Evolutionary conservation across 2,797 vertebrate genomes (phyloP).

Genomic region (Vespertilio murinus): DNA sequence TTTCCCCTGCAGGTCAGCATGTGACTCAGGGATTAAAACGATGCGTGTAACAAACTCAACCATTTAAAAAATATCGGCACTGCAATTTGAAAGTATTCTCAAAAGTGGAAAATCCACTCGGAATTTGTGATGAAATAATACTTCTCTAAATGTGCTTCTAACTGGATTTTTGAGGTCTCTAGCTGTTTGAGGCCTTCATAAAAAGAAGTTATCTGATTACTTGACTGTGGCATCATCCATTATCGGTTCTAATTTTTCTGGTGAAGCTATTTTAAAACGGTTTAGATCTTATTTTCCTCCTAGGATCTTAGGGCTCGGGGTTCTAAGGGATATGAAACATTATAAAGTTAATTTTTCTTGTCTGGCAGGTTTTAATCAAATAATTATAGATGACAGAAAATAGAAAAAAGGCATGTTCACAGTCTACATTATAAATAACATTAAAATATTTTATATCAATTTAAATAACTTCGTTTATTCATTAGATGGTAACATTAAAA

Average conservation of each 20-base stretch:
- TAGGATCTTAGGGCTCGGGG: slow-evolving; percentile 4
- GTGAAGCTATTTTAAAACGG: slow-evolving; percentile 43
- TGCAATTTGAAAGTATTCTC: slow-evolving; percentile 48
- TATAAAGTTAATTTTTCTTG: slow-evolving; percentile 34
- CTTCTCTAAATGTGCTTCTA: slow-evolving; percentile 50
- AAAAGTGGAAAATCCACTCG: slow-evolving; percentile 62
- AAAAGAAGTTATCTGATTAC: slow-evolving; percentile 59
- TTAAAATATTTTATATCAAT: slow-evolving; percentile 55
- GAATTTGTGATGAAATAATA: slow-evolving; percentile 52
- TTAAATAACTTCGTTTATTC: slow-evolving; percentile 41
- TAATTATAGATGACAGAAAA: slow-evolving; percentile 34
- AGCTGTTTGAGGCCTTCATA: slow-evolving; percentile 25
- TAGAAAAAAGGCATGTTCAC: background rate
- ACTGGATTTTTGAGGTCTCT: slow-evolving; percentile 40
- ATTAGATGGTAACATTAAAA: slow-evolving; percentile 49
- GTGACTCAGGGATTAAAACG: slow-evolving; percentile 36
- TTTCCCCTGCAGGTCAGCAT: slow-evolving; percentile 15
- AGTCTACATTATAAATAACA: slow-evolving; percentile 39
- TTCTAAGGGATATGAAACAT: slow-evolving; percentile 15
- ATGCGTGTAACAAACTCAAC: slow-evolving; percentile 44
- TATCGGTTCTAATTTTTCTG: slow-evolving; percentile 47
- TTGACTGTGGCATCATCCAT: background rate
- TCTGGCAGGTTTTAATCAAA: slow-evolving; percentile 42
- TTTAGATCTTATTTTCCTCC: slow-evolving; percentile 29
- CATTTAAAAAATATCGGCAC: slow-evolving; percentile 41